Evolutionary conservation across 2,888 invertebrate genomes (phyloP).

Genomic region (Rotaria sp.): DNA sequence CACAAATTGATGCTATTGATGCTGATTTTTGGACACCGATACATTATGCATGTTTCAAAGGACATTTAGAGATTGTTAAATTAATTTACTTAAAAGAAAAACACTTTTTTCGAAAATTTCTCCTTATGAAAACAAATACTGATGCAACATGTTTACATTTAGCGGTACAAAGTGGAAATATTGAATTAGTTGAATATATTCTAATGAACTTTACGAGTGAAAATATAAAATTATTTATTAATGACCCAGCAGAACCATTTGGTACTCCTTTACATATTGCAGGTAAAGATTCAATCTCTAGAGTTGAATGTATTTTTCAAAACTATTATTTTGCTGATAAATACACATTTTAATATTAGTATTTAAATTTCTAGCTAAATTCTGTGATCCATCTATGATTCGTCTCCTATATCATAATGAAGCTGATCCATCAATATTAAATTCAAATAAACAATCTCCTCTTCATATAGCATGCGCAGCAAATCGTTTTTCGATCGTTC

Average conservation of each 20-base stretch:
- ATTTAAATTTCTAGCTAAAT: not conserved
- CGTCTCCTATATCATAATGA: not conserved
- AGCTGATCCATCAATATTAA: not conserved
- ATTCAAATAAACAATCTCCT: not conserved
- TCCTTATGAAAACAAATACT: not conserved
- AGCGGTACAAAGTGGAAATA: constrained; percentile 13
- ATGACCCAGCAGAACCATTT: not conserved
- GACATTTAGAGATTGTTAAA: not conserved
- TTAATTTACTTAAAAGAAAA: not conserved
- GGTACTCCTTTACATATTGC: not conserved
- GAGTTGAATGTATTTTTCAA: no score
- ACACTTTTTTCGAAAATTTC: not conserved
- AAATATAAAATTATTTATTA: not conserved
- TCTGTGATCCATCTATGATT: not conserved
- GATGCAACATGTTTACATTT: constrained; percentile 1
- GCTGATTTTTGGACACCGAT: not conserved
- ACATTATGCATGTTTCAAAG: not conserved
- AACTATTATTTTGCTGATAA: not conserved
- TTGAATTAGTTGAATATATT: not conserved
- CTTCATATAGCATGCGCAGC: not conserved
- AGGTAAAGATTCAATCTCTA: not conserved
- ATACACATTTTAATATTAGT: not conserved
- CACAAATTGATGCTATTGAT: not conserved
- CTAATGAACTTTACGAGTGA: not conserved
- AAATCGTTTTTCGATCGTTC: not conserved